Conservation (phyloP, 2,113 vertebrate genomes). For the Chloroceryle aenea region DNA sequence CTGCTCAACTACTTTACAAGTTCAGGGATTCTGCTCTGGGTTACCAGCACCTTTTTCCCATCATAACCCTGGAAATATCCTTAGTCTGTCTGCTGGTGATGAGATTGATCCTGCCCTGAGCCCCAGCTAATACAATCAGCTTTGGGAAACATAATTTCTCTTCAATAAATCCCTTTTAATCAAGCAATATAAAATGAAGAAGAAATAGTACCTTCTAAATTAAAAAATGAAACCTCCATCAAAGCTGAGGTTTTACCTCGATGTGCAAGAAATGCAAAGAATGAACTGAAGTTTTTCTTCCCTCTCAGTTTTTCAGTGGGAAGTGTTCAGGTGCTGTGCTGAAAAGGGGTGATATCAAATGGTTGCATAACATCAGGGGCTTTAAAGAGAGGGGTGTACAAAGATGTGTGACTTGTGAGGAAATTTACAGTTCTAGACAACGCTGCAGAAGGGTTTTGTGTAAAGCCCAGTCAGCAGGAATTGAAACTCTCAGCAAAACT, state of each 20-base stretch:
- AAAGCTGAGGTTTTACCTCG: neutral
- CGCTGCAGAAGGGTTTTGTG: neutral
- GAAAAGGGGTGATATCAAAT: neutral
- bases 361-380: neutral
- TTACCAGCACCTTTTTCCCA: neutral
- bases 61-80: neutral
- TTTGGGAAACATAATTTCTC: neutral
- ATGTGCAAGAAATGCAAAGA: neutral
- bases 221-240: neutral
- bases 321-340: neutral
- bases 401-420: neutral
- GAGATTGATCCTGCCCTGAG: neutral
- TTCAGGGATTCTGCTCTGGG: neutral
- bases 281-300: neutral
- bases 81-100: neutral
- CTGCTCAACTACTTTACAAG: neutral
- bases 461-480: neutral
- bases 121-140: neutral
- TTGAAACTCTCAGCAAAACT: neutral
- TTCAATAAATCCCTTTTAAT: neutral
- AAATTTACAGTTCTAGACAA: neutral
- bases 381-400: neutral
- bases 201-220: neutral
- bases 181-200: neutral
- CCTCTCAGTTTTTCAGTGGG: neutral